These are phyloP conservation scores for Stomatorhinus ivindoensis DNA, from an alignment of 2,113 vertebrate genomes.

Conservation along the genomic window DNA sequence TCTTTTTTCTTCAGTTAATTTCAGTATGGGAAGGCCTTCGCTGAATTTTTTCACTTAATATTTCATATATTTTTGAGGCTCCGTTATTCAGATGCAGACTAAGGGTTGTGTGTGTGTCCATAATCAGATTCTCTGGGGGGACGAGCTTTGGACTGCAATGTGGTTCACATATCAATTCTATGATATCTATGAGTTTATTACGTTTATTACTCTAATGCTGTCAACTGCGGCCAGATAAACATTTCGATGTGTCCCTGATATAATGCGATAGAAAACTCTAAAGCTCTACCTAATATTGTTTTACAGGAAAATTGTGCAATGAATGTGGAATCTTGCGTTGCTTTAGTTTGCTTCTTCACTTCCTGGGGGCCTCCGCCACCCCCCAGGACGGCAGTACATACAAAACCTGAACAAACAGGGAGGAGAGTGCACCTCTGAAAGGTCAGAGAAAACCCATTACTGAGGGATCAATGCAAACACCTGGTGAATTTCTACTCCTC, in stretches of 20 bases:
- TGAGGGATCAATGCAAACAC: constrained; percentile 21
- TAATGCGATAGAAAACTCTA: neutral
- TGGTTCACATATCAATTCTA: neutral
- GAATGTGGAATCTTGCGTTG: neutral
- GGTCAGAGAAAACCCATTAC: constrained; percentile 17
- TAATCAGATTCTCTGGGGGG: neutral
- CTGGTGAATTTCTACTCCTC: neutral
- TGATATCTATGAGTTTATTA: neutral
- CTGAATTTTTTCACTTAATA: constrained; percentile 15
- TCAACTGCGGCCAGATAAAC: neutral
- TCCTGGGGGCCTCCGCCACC: neutral
- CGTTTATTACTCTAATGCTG: neutral
- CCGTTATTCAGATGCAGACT: neutral
- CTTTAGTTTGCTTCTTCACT: neutral
- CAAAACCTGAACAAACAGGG: neutral
- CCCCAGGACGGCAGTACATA: neutral
- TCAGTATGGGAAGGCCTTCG: constrained; percentile 32
- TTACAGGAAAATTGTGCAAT: neutral
- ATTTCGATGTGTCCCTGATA: neutral
- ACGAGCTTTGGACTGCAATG: neutral
- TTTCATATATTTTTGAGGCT: constrained; percentile 18
- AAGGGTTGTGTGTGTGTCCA: neutral
- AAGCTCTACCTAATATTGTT: neutral
- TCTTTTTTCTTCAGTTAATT: constrained; percentile 38
- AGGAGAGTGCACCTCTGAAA: constrained; percentile 5